Percentiles rank a stretch among this genome's conserved stretches.
Evolutionary conservation across 2,888 invertebrate genomes (phyloP).

Genomic region (Tetanocera ferruginea): DNA sequence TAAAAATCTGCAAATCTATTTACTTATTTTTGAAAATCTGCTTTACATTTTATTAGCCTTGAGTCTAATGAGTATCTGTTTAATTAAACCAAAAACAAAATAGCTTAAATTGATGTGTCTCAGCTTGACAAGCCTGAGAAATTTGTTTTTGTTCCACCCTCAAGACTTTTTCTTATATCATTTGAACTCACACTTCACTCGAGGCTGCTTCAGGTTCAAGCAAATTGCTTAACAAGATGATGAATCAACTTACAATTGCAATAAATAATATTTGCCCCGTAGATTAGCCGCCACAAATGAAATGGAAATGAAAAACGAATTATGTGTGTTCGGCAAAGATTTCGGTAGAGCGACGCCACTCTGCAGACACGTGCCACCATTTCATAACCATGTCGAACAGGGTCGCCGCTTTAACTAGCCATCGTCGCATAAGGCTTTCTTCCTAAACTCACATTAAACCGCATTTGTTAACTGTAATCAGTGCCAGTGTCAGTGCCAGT

Average conservation of each 20-base stretch:
- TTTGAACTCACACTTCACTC: not conserved
- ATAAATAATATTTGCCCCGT: conserved; percentile 62
- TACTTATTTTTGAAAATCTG: too few relatives aligned
- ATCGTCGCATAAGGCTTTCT: conserved; percentile 17
- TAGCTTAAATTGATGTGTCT: not conserved
- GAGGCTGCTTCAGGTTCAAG: conserved; percentile 7
- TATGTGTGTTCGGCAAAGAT: conserved; percentile 11
- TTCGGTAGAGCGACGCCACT: not conserved
- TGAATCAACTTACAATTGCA: conserved; percentile 58
- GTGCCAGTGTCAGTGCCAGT: not conserved
- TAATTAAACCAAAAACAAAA: not conserved
- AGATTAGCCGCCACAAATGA: conserved; percentile 26
- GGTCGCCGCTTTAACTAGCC: conserved; percentile 52
- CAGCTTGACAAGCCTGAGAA: conserved; percentile 5
- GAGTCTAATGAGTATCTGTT: too few relatives aligned
- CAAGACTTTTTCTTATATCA: not conserved
- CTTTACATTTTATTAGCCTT: too few relatives aligned
- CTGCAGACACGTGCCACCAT: conserved; percentile 60
- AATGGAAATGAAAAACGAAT: conserved; percentile 17
- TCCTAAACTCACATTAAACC: conserved; percentile 3
- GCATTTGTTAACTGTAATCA: conserved; percentile 37
- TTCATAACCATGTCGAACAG: conserved; percentile 50
- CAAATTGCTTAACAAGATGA: conserved; percentile 61
- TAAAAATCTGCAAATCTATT: not conserved
- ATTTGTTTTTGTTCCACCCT: not conserved